phyloP scores from a whole-genome alignment of 2,797 vertebrate genomes.

The Xiphorhynchus erythropygius region DNA sequence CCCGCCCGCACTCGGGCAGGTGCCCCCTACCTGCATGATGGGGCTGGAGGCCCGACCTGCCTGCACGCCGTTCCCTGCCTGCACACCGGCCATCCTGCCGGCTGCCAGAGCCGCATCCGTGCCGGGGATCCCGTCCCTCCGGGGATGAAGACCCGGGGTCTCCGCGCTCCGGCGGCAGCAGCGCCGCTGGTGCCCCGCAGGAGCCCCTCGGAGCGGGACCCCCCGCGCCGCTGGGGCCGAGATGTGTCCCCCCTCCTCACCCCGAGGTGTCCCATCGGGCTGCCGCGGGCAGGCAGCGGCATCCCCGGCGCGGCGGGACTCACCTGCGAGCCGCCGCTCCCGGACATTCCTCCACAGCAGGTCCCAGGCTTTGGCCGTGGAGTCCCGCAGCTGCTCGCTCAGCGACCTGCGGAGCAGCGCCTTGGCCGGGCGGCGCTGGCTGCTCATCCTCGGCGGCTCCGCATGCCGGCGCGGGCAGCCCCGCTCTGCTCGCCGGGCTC shows the following conservation, averaged over 20 bases:
- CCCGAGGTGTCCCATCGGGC: neutral
- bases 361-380: conserved; percentile 90
- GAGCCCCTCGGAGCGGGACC: neutral
- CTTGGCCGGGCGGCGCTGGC: conserved; percentile 48
- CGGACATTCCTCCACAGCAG: conserved; percentile 89
- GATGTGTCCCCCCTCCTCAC: no score
- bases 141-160: neutral
- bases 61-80: neutral
- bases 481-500: neutral
- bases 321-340: conserved; percentile 89
- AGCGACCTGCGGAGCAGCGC: conserved; percentile 86
- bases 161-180: neutral
- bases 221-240: neutral
- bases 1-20: neutral
- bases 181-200: neutral
- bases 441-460: conserved; percentile 5
- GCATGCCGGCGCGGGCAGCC: conserved; percentile 33
- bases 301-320: conserved; percentile 55
- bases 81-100: neutral
- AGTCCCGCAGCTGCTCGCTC: conserved; percentile 88
- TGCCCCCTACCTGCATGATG: neutral
- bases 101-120: neutral
- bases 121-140: neutral
- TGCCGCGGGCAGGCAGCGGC: neutral
- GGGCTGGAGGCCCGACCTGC: neutral